These are phyloP conservation scores for Mastigias papua DNA, from an alignment of 30 jellyfish, hydroid and myxozoan genomes.

Conservation along the genomic window DNA sequence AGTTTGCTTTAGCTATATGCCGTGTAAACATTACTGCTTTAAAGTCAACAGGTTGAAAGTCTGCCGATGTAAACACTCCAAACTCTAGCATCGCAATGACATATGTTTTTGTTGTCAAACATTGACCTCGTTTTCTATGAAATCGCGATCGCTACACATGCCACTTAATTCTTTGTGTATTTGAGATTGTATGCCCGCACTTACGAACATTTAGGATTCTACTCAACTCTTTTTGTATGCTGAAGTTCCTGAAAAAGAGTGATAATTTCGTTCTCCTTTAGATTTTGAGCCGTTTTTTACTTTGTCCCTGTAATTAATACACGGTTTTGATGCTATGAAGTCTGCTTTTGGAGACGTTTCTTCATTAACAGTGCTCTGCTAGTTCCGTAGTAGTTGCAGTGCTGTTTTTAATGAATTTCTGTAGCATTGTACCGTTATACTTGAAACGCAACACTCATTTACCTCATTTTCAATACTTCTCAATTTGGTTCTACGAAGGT, in stretches of 20 bases:
- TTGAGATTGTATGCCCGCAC: neutral
- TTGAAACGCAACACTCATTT: too few species aligned
- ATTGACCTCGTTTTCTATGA: neutral
- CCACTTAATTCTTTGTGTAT: neutral
- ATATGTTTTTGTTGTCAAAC: slow-evolving; percentile 2
- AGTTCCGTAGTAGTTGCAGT: neutral
- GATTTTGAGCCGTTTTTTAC: neutral
- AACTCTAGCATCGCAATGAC: neutral
- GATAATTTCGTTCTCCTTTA: neutral
- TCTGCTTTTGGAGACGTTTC: neutral
- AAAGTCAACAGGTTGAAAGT: slow-evolving; percentile 31
- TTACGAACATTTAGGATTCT: neutral
- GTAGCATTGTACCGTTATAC: too few species aligned
- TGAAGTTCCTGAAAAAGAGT: neutral
- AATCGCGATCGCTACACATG: neutral
- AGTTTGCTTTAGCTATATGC: slow-evolving; percentile 16
- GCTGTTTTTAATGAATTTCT: too few species aligned
- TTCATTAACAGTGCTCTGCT: neutral
- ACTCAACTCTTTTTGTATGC: neutral
- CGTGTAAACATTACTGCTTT: slow-evolving; percentile 1
- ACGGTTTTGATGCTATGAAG: neutral
- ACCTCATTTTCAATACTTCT: too few species aligned
- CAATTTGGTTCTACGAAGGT: too few species aligned
- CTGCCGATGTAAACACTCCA: slow-evolving; percentile 30
- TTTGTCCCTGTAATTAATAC: neutral